Evolutionary conservation across 2,113 vertebrate species (phyloP).

Genomic region (rat (Rattus norvegicus)): DNA sequence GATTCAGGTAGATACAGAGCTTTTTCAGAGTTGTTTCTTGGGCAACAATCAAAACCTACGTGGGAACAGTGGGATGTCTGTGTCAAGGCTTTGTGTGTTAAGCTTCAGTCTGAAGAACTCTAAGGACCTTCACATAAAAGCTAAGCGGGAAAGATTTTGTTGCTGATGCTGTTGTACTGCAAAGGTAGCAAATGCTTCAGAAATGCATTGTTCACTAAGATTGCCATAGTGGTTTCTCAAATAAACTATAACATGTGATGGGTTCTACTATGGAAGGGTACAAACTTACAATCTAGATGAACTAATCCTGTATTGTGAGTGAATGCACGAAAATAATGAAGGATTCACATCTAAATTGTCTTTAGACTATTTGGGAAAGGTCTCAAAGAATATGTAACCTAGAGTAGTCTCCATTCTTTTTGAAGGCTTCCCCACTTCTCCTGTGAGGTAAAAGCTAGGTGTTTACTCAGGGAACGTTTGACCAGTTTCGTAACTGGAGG

Average conservation of each 20-base stretch:
- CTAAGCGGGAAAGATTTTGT: background rate
- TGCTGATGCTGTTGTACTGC: background rate
- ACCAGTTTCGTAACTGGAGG: background rate
- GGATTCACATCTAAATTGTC: background rate
- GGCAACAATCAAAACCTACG: background rate
- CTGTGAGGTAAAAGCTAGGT: background rate
- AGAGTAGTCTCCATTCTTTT: background rate
- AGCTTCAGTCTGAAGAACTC: background rate
- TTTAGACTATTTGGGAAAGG: background rate
- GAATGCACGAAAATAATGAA: conserved; percentile 26
- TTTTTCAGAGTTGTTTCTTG: too few relatives aligned
- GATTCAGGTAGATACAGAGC: background rate
- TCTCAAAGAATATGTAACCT: background rate
- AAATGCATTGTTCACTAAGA: background rate
- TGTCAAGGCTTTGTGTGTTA: background rate
- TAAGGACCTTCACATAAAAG: background rate
- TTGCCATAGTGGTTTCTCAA: background rate
- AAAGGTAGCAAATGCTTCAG: conserved; percentile 13
- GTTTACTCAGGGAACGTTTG: background rate
- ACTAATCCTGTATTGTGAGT: background rate
- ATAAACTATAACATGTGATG: background rate
- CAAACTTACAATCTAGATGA: background rate
- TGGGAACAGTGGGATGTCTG: background rate
- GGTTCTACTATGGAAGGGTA: background rate
- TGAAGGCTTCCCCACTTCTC: background rate